Evolutionary conservation across 2,113 vertebrate species (phyloP).

Genomic region (Lipophrys pholis): DNA sequence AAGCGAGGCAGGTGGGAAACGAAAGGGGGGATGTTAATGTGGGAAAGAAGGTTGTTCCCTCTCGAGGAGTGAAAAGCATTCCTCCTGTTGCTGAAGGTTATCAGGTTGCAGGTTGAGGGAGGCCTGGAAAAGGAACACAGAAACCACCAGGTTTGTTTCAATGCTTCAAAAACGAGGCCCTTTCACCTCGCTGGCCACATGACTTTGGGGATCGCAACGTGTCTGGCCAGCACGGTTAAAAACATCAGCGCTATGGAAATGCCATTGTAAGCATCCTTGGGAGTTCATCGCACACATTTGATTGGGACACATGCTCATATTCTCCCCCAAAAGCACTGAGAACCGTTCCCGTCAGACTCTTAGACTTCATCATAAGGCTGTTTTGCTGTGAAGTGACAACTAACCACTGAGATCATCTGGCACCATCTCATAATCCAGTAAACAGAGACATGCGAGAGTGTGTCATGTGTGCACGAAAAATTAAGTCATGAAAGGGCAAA

Average conservation of each 20-base stretch:
- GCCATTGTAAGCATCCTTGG: neutral
- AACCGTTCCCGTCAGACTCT: neutral
- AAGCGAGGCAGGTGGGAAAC: constrained; percentile 69
- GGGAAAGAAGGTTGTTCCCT: constrained; percentile 60
- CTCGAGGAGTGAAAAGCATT: constrained; percentile 73
- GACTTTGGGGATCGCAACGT: neutral
- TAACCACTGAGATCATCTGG: constrained; percentile 15
- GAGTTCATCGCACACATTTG: constrained; percentile 8
- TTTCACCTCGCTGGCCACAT: neutral
- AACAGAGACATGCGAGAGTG: constrained; percentile 34
- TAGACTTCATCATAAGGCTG: neutral
- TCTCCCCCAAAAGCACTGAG: neutral
- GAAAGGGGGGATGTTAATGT: constrained; percentile 60
- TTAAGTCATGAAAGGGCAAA: no score
- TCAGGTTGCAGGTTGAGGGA: constrained; percentile 75
- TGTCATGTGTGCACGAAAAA: no score
- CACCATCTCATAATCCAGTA: constrained; percentile 34
- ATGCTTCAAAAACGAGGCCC: constrained; percentile 1
- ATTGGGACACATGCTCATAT: neutral
- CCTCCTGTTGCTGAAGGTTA: constrained; percentile 81
- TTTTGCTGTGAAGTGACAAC: constrained; percentile 8
- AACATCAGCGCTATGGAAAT: neutral
- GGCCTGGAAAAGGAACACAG: constrained; percentile 11
- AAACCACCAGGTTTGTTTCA: constrained; percentile 16
- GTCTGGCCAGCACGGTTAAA: neutral